Conservation (phyloP, 2,113 vertebrate species). For the Aphyosemion australe region DNA sequence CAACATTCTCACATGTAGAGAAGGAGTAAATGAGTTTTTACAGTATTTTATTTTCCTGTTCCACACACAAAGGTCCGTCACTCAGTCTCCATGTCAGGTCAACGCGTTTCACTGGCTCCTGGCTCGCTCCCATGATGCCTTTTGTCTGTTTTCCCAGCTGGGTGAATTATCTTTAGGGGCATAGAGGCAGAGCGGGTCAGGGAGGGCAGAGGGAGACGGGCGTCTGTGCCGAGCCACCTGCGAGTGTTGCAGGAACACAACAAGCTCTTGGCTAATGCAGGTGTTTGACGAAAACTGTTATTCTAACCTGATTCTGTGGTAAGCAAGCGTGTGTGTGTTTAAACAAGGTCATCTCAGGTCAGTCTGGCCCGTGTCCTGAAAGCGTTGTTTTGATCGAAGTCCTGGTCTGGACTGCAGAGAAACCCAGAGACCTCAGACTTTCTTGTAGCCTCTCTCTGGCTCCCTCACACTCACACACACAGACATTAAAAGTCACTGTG, state of each 20-base stretch:
- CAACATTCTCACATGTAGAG: too few relatives aligned
- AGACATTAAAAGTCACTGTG: constrained; percentile 8
- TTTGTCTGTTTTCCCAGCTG: constrained; percentile 60
- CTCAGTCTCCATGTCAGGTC: too few relatives aligned
- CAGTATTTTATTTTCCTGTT: too few relatives aligned
- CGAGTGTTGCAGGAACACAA: constrained; percentile 36
- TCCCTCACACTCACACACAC: constrained; percentile 3
- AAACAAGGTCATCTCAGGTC: constrained; percentile 43
- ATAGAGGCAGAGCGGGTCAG: background rate
- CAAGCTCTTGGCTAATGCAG: constrained; percentile 52
- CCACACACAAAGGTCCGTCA: too few relatives aligned
- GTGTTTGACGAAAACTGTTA: constrained; percentile 42
- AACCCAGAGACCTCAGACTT: constrained; percentile 53
- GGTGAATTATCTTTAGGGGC: constrained; percentile 20
- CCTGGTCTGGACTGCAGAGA: constrained; percentile 40
- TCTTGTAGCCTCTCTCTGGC: background rate
- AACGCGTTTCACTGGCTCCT: too few relatives aligned
- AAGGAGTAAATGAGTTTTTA: too few relatives aligned
- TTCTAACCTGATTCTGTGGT: constrained; percentile 15
- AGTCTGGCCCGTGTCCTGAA: constrained; percentile 42
- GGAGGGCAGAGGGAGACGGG: constrained; percentile 8
- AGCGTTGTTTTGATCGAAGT: constrained; percentile 66
- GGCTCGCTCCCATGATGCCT: constrained; percentile 52
- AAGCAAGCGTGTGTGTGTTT: constrained; percentile 17
- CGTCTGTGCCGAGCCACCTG: constrained; percentile 38